Evolutionary conservation across 2,888 invertebrate genomes (phyloP), one percentile per base, ranked within the genome.

Genomic region (Monoplex corrugatus): DNA sequence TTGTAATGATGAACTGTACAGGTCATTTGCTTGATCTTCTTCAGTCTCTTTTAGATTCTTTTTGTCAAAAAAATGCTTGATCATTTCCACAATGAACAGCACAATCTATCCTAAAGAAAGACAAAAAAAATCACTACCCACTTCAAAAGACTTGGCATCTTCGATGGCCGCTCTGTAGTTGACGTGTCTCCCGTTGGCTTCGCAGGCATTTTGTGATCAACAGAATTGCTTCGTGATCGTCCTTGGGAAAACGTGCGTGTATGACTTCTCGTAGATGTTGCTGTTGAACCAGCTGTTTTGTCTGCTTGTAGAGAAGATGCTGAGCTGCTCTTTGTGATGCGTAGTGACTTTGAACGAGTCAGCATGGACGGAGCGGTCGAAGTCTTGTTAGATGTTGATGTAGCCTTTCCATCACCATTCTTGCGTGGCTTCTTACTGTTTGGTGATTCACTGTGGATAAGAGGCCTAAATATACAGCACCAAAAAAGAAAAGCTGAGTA

Each of bases 121-220:
- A 44, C 8, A 3, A 3, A 35, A 13, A 75, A 40, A 57, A 32
- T 44, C 10, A 19, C 68, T 45, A 89, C 92, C 91, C 90, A 94
- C 94, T 91, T 94, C 91, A 94, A 87, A 38, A 92, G 90, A 19
- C 91, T 90, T 68, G 94, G 87, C 13, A 87, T 28, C 40, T 87
- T 72, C n/a, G 45, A 44, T 35, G 44, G 35, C 16, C 28, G 6
- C 2, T 28, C 38, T 78, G 80, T 10, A 6, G 50, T n/a, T 28
- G 43, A 32, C 10, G 8, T 57, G 40, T 57, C 78, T 40, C 45
- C 38, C 40, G 78, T 78, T 50, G 75, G 23, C 35, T 87, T 44
- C 16, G 35, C n/a, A 28, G 2, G 35, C 35, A 50, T 44, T n/a
- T 35, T 78, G 8, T 45, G 6, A 45, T 83, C 45, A 44, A 86